Evolutionary conservation across 2,113 vertebrate genomes (phyloP).

Genomic region (Gymnocephalus cernua): DNA sequence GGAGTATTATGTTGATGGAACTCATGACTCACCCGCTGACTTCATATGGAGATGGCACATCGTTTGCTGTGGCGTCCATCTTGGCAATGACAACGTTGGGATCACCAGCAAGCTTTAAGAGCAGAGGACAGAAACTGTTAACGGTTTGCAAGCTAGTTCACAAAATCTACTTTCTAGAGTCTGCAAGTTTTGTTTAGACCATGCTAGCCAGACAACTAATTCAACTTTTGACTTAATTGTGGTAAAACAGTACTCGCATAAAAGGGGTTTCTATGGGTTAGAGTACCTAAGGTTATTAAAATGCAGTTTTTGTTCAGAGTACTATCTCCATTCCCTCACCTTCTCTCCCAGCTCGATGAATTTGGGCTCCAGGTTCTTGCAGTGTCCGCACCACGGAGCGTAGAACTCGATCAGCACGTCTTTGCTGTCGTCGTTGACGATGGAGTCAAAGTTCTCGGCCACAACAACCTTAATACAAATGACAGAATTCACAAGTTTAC

Average conservation of each 20-base stretch:
- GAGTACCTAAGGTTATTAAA: background rate
- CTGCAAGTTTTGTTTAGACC: background rate
- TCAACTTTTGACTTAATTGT: background rate
- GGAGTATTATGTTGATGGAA: background rate
- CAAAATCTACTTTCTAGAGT: background rate
- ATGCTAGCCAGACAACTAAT: background rate
- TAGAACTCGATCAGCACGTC: constrained; percentile 98
- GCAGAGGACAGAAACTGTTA: constrained; percentile 12
- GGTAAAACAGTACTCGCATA: background rate
- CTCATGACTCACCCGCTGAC: constrained; percentile 91
- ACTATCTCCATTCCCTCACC: constrained; percentile 75
- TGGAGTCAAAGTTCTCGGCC: constrained; percentile 96
- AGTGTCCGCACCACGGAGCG: constrained; percentile 98
- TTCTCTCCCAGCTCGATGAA: constrained; percentile 97
- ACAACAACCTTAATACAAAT: constrained; percentile 88
- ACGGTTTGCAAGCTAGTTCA: background rate
- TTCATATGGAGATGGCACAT: constrained; percentile 96
- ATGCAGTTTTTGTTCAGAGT: background rate
- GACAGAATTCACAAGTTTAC: background rate
- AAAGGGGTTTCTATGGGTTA: background rate
- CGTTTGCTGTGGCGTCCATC: constrained; percentile 99
- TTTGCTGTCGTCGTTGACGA: constrained; percentile 95
- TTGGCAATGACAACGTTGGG: constrained; percentile 96
- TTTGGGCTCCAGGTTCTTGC: constrained; percentile 98
- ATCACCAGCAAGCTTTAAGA: constrained; percentile 88